phyloP scores from a whole-genome alignment of 2,888 invertebrate genomes.

The Margaritifera margaritifera region DNA sequence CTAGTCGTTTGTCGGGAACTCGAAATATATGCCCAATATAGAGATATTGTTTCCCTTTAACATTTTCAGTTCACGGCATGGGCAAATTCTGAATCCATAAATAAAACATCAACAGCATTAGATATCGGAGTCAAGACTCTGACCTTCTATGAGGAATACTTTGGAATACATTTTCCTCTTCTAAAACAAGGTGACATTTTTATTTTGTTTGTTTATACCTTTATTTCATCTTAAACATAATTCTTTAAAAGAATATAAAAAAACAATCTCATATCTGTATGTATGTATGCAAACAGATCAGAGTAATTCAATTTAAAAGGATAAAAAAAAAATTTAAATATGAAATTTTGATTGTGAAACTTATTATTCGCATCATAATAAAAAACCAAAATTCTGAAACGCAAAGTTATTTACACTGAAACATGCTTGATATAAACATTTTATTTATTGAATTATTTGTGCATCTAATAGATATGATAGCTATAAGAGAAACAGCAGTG shows the following conservation, averaged over 20 bases:
- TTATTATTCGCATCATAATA: too few species aligned
- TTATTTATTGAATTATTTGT: neutral
- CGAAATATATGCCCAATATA: neutral
- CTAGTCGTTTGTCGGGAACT: too few species aligned
- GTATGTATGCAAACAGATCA: neutral
- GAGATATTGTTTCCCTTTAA: neutral
- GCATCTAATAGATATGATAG: constrained; percentile 79
- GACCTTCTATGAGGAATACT: constrained; percentile 89
- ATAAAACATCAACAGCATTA: constrained; percentile 80
- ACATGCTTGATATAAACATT: neutral
- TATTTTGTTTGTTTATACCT: neutral
- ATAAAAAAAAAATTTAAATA: too few species aligned
- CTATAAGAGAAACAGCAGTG: constrained; percentile 88
- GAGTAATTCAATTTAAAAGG: too few species aligned
- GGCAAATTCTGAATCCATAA: constrained; percentile 77
- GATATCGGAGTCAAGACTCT: constrained; percentile 77
- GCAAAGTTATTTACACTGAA: neutral
- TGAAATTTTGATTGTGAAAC: too few species aligned
- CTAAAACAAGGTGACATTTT: constrained; percentile 84
- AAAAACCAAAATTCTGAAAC: too few species aligned
- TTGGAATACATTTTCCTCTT: constrained; percentile 88
- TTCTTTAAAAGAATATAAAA: too few species aligned
- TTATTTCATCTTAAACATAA: neutral
- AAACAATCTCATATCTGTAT: neutral
- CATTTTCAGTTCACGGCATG: constrained; percentile 74